A percentile compares a stretch with the other conserved stretches of the same genome.
Conservation (phyloP, 2,888 invertebrate genomes). For the Hecatera dysodea region DNA sequence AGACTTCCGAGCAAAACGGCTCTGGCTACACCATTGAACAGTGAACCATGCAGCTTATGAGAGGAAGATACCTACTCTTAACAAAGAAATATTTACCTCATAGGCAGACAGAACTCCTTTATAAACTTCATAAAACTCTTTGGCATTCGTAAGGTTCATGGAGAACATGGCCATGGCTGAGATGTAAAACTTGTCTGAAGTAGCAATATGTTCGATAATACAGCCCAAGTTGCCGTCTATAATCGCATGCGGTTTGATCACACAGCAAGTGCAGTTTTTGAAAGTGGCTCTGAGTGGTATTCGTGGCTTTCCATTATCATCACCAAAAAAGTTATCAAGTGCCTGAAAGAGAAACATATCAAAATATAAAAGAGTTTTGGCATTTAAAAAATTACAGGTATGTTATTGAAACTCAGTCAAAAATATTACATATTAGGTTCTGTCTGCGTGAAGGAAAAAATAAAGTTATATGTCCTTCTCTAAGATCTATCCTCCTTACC, state of each 20-base stretch:
- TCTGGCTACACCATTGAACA: no score
- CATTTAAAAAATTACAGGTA: no score
- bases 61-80: not conserved
- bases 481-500: no score
- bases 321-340: conserved; percentile 82
- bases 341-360: conserved; percentile 69
- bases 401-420: no score
- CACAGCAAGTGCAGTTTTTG: conserved; percentile 93
- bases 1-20: not conserved
- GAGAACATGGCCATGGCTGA: conserved; percentile 95
- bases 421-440: no score
- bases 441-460: no score
- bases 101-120: conserved; percentile 95
- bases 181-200: conserved; percentile 93
- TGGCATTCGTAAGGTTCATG: conserved; percentile 94
- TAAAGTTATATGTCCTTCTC: no score
- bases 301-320: conserved; percentile 77
- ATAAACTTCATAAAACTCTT: conserved; percentile 98
- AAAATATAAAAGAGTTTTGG: not conserved
- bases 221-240: conserved; percentile 93
- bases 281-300: conserved; percentile 89
- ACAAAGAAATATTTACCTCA: conserved; percentile 83
- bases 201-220: conserved; percentile 94
- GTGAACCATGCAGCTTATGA: not conserved
- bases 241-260: conserved; percentile 97